Percentiles rank a stretch among this genome's conserved stretches.
These are phyloP conservation scores for Sus scrofa DNA, from an alignment of 2,113 vertebrate genomes.

Conservation along the genomic window T2T-Sscrofa CM000814.6:85409501-85410000, in stretches of 20 bases:
- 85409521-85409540: conserved; percentile 55
- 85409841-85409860: background rate
- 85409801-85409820: conserved; percentile 7
- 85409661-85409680: background rate
- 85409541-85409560: background rate
- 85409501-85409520: conserved; percentile 4
- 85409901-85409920: background rate
- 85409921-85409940: background rate
- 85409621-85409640: background rate
- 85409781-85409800: background rate
- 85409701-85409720: background rate
- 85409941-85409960: background rate
- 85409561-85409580: conserved; percentile 28
- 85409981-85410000: background rate
- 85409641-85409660: conserved; percentile 33
- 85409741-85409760: background rate
- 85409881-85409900: background rate
- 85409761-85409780: background rate
- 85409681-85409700: conserved; percentile 20
- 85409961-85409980: background rate
- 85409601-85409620: conserved; percentile 36
- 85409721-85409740: conserved; percentile 30
- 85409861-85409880: background rate
- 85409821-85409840: background rate
- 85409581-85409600: conserved; percentile 27